Evolutionary conservation across 2,113 vertebrate genomes (phyloP), one percentile per base, ranked within the genome.

Genomic region (Tautogolabrus adspersus): DNA sequence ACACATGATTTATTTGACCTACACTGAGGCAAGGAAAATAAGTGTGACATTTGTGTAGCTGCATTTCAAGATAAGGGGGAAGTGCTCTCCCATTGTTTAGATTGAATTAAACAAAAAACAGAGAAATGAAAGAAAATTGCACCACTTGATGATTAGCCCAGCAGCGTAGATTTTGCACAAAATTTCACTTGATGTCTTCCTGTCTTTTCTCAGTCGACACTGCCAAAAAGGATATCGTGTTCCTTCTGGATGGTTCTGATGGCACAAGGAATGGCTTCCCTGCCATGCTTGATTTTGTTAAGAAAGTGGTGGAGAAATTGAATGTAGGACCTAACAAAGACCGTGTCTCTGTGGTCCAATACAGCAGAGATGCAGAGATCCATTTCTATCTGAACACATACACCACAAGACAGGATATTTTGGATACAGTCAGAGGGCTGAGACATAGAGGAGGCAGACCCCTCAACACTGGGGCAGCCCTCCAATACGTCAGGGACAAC

Each of bases 171-270:
- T 22, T 54, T n/a, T 37, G 22, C 22, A 49, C 11, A 49, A 9
- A 13, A 30, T 5, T 61, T 40, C 0, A 66, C 13, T 7, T 38
- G 23, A 22, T 71, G 54, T 59, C 21, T 67, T 56, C 22, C 44
- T 56, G 6, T 71, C 40, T 42, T 19, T 66, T 62, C 61, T 66
- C 56, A 82, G 73, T 77, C 51, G 62, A 77, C 4, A 63, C 68
- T 75, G 66, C 92, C 40, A 95, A 94, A 87, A 96, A 95, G 78
- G 97, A 97, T 8, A 89, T 97, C 64, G 94, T 97, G 52, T 97
- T 97, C 86, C 92, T 98, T 72, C 90, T 97, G 0, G 97, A 97
- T n/a, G 96, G 96, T 54, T 97, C 96, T 0, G 95, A 96, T 5
- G 90, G 86, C 52, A 89, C 81, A 16, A 74, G 78, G 42, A 84